These are phyloP conservation scores for Erythrolamprus reginae DNA, from an alignment of 2,113 vertebrate species.

Conservation along the genomic window DNA sequence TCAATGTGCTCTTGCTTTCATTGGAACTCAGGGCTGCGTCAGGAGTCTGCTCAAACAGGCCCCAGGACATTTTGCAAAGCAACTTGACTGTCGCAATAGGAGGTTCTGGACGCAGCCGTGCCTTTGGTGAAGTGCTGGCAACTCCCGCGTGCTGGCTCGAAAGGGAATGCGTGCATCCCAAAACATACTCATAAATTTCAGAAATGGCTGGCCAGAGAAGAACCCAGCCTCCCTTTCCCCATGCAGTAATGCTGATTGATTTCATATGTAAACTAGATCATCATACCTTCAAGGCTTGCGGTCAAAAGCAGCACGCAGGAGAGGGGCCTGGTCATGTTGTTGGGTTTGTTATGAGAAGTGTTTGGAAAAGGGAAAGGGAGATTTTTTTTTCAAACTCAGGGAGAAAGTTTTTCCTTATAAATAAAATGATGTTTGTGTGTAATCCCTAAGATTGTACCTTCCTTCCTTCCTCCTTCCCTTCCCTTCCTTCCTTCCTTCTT, in stretches of 20 bases:
- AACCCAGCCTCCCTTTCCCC: not conserved
- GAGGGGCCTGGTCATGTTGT: not conserved
- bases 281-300: not conserved
- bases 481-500: not conserved
- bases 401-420: not conserved
- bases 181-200: not conserved
- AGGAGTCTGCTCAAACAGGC: not conserved
- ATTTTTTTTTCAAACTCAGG: not conserved
- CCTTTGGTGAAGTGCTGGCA: not conserved
- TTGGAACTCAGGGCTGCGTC: not conserved
- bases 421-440: not conserved
- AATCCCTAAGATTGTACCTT: not conserved
- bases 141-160: accelerated
- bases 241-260: accelerated
- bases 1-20: accelerated
- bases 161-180: not conserved
- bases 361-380: not conserved
- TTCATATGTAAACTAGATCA: not conserved
- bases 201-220: not conserved
- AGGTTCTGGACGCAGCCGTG: no score
- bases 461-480: not conserved
- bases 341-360: not conserved
- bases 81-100: not conserved
- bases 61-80: not conserved
- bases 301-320: accelerated